These are phyloP conservation scores for Rhynchotus rufescens DNA, from an alignment of 2,797 vertebrate genomes.

Conservation along the genomic window DNA sequence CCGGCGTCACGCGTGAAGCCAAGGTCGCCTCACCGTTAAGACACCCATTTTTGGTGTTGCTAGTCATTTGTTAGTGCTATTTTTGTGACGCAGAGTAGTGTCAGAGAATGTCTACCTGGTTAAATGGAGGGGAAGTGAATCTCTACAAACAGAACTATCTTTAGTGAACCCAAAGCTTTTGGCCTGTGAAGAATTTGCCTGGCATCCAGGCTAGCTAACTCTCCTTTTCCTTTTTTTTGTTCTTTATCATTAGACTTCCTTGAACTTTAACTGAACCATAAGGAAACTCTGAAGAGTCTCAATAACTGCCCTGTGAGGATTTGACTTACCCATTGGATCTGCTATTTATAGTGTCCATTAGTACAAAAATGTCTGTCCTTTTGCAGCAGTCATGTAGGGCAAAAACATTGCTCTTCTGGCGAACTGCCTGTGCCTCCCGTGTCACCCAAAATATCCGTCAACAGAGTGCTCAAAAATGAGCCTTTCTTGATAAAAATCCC, in stretches of 20 bases:
- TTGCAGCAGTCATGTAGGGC: slow-evolving; percentile 64
- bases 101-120: neutral
- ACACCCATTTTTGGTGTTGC: neutral
- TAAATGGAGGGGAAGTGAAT: neutral
- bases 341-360: slow-evolving; percentile 73
- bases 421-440: slow-evolving; percentile 32
- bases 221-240: neutral
- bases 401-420: slow-evolving; percentile 43
- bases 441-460: slow-evolving; percentile 75
- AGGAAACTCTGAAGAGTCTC: slow-evolving; percentile 55
- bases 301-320: slow-evolving; percentile 51
- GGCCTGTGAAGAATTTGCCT: neutral
- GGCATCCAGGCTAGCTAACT: neutral
- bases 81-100: neutral
- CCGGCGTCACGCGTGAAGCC: fast-evolving
- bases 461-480: slow-evolving; percentile 41
- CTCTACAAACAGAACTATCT: neutral
- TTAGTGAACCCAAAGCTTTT: neutral
- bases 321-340: slow-evolving; percentile 49
- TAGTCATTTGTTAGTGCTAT: neutral
- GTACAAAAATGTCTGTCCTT: slow-evolving; percentile 58
- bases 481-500: slow-evolving; percentile 34
- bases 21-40: neutral
- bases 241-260: slow-evolving; percentile 57
- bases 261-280: slow-evolving; percentile 76